A percentile compares a stretch with the other conserved stretches of the same genome.
Conservation (phyloP, 2,113 vertebrate genomes). For the Geothlypis trichas region DNA sequence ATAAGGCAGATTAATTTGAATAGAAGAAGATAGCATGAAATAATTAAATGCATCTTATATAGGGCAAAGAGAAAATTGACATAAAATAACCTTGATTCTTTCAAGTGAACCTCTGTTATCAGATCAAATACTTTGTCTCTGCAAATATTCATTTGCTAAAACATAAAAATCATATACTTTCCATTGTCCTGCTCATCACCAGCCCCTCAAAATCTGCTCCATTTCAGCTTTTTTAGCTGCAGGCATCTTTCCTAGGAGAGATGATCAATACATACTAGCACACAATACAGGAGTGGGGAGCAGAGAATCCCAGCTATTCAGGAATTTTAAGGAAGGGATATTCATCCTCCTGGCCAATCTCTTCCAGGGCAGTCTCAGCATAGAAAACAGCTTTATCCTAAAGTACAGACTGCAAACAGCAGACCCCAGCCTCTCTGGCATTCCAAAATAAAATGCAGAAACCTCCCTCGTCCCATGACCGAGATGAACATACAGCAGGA, state of each 20-base stretch:
- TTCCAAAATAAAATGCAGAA: background rate
- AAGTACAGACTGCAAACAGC: background rate
- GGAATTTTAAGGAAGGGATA: background rate
- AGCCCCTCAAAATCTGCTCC: background rate
- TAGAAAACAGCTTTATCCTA: background rate
- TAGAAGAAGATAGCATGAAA: slow-evolving; percentile 70
- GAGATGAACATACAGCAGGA: background rate
- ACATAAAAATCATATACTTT: background rate
- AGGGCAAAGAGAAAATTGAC: slow-evolving; percentile 78
- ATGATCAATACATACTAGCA: background rate
- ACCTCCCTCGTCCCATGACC: fast-evolving
- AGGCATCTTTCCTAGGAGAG: background rate
- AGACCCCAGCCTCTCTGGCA: background rate
- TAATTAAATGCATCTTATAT: slow-evolving; percentile 81
- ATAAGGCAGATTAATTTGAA: slow-evolving; percentile 80
- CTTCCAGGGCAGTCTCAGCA: background rate
- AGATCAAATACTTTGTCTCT: slow-evolving; percentile 64
- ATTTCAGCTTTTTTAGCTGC: background rate
- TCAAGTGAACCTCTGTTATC: slow-evolving; percentile 72
- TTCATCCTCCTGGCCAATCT: background rate
- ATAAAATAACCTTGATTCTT: slow-evolving; percentile 72
- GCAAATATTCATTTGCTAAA: background rate
- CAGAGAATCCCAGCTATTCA: background rate
- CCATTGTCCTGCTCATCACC: background rate
- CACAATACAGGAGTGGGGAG: background rate